Evolutionary conservation across 2,888 invertebrate genomes (phyloP), one percentile per base, ranked within the genome.

Genomic region (Sericinus montela): DNA sequence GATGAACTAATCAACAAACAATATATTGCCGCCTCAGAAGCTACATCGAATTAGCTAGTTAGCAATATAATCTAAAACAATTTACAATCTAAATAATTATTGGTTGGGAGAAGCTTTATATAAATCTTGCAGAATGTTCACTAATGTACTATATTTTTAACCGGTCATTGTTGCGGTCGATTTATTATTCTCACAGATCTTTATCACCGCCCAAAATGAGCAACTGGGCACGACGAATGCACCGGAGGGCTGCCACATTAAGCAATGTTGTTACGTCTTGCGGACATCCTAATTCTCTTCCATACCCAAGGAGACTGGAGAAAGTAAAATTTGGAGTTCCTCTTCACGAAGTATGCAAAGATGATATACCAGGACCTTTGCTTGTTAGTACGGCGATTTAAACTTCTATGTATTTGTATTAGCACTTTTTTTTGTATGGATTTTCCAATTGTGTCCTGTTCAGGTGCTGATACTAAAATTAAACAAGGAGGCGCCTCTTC

Each of bases 261-360:
- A 94, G 96, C 79, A 96, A 94, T 86, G 96, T 96, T 72, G 96
- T 97, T 68, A 96, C 96, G 64, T 96, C 96, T 68, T 97, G 97
- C 80, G 96, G 96, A 56, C 96, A 96, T 85, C 95, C 95, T 19
- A 93, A 93, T 57, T 84, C 91, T 23, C 92, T 94, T 58, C 94
- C 95, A 14, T 96, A 95, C 76, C 95, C 95, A 8, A 90, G 96
- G 63, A 91, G 96, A 71, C 87, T 97, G 59, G 96, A 97, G 87
- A 97, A 97, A 92, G 97, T 98, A 44, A 98, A 97, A 85, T 98
- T 98, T 86, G 98, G 98, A 59, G 96, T 94, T 56, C 93, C 96
- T 40, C 89, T 98, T 56, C 95, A 95, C 66, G 96, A 97, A 91
- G 97, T 98, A 57, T 97, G 97, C 87, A 97, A 97, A 84, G 97